Percentiles rank a stretch among this genome's conserved stretches.
These are phyloP conservation scores for Neodiprion lecontei DNA, from an alignment of 1,140 invertebrate genomes.

Conservation along the genomic window DNA sequence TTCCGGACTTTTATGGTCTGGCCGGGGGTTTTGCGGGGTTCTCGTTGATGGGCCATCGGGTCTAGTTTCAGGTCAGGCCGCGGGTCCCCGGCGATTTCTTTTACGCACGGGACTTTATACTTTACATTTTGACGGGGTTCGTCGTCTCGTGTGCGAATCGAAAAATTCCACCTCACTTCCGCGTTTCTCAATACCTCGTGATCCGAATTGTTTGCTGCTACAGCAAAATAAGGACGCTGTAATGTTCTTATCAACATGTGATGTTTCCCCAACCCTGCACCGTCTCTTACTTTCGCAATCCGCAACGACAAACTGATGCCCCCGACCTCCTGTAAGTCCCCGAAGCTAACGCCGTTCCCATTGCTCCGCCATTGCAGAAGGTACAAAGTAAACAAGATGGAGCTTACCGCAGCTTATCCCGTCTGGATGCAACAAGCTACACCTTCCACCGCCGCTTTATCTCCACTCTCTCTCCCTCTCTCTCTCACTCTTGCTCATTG, in stretches of 20 bases:
- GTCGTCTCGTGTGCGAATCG: too few relatives aligned
- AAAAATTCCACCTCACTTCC: too few relatives aligned
- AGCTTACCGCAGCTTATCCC: conserved; percentile 42
- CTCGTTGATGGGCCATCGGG: background rate
- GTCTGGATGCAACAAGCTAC: conserved; percentile 53
- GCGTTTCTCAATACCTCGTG: too few relatives aligned
- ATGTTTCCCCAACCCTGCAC: background rate
- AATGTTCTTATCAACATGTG: background rate
- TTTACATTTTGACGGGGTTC: background rate
- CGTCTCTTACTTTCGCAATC: background rate
- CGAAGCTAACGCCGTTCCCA: background rate
- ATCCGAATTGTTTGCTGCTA: too few relatives aligned
- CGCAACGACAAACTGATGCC: background rate
- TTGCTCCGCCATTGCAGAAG: conserved; percentile 33
- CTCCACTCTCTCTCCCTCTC: conserved; percentile 18
- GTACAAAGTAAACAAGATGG: conserved; percentile 50
- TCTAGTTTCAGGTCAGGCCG: background rate
- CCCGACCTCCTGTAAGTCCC: background rate
- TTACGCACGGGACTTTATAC: background rate
- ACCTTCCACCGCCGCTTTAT: conserved; percentile 29
- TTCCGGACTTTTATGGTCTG: conserved; percentile 5
- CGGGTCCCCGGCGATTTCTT: background rate
- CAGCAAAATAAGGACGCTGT: too few relatives aligned
- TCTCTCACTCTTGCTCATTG: too few relatives aligned
- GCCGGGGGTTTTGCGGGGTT: background rate